phyloP scores from a whole-genome alignment of 2,888 invertebrate genomes.

The Arctia plantaginis region DNA sequence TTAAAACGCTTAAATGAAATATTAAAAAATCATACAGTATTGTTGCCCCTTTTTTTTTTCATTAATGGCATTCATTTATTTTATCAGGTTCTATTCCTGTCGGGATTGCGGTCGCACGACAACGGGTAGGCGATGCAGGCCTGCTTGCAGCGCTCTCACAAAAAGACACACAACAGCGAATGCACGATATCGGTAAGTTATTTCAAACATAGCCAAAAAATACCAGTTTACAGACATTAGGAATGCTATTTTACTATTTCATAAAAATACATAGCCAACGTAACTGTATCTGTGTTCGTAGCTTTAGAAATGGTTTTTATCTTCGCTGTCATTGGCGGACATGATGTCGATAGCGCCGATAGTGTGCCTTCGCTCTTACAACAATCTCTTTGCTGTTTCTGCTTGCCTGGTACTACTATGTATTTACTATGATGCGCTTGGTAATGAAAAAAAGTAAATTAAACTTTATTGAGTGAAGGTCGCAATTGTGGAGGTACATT shows the following conservation, averaged over 20 bases:
- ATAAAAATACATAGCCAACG: constrained; percentile 32
- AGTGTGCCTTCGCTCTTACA: constrained; percentile 55
- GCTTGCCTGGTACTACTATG: constrained; percentile 81
- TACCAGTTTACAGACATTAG: constrained; percentile 23
- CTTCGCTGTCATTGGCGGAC: constrained; percentile 57
- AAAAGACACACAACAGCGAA: constrained; percentile 85
- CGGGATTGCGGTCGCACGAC: constrained; percentile 94
- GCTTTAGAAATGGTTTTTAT: constrained; percentile 46
- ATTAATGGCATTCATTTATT: neutral
- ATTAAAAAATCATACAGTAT: neutral
- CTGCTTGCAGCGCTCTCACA: constrained; percentile 86
- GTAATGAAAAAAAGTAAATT: constrained; percentile 76
- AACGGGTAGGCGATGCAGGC: constrained; percentile 89
- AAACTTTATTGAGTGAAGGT: constrained; percentile 61
- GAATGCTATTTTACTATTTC: constrained; percentile 27
- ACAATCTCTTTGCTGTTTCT: constrained; percentile 68
- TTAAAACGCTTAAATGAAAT: neutral
- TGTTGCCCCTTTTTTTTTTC: neutral
- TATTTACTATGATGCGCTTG: constrained; percentile 81
- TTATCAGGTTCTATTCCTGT: constrained; percentile 89
- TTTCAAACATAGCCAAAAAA: constrained; percentile 27
- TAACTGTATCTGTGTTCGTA: constrained; percentile 26
- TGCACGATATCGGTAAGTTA: constrained; percentile 86
- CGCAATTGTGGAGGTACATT: constrained; percentile 28
- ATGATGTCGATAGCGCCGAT: constrained; percentile 54